These are phyloP conservation scores for Eupithecia exiguata DNA, from an alignment of 2,888 invertebrate genomes.

Conservation along the genomic window DNA sequence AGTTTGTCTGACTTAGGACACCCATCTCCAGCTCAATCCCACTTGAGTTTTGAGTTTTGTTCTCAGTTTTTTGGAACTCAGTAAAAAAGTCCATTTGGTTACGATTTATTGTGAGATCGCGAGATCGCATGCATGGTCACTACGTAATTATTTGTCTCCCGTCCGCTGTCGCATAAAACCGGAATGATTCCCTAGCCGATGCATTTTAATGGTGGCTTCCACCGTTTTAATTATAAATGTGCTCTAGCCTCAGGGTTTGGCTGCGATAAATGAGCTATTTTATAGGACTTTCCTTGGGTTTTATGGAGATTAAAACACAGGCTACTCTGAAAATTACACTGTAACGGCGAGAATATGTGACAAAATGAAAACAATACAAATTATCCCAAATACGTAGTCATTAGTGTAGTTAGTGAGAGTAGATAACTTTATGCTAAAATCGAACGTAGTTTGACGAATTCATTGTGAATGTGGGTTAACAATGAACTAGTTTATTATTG, in stretches of 20 bases:
- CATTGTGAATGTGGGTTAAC: no score
- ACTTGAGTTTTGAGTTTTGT: no score
- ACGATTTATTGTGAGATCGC: no score
- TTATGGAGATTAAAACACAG: conserved; percentile 10
- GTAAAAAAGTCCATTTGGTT: no score
- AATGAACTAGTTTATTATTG: no score
- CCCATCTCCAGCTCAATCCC: no score
- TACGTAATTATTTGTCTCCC: conserved; percentile 38
- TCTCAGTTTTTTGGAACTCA: no score
- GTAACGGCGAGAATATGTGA: not conserved
- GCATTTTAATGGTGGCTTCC: conserved; percentile 47
- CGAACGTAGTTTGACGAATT: no score
- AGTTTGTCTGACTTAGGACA: no score
- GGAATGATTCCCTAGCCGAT: conserved; percentile 43
- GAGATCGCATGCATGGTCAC: conserved; percentile 18
- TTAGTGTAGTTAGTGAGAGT: no score
- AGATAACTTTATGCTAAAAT: no score
- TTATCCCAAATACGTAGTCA: not conserved
- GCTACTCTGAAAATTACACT: not conserved
- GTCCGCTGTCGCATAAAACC: conserved; percentile 40
- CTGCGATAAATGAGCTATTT: conserved; percentile 33
- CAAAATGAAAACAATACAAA: not conserved
- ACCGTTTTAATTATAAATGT: conserved; percentile 17
- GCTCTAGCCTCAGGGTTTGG: conserved; percentile 25
- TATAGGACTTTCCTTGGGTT: conserved; percentile 9